A percentile compares a stretch with the other conserved stretches of the same genome.
Evolutionary conservation across 2,113 vertebrate species (phyloP).

Genomic region (Pogonocichla stellata): DNA sequence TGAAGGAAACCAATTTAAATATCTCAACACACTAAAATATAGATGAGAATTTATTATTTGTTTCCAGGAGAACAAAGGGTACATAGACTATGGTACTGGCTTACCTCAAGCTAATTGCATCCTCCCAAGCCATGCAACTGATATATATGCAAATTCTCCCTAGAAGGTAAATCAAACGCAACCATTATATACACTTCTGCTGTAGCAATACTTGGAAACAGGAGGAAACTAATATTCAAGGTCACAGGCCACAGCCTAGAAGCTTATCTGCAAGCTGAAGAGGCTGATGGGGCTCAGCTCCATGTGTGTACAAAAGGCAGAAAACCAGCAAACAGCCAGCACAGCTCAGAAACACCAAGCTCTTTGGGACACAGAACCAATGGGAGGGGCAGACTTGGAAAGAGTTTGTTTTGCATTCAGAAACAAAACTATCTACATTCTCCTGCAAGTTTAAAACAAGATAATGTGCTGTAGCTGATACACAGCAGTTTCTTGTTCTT

Average conservation of each 20-base stretch:
- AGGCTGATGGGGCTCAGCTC: not conserved
- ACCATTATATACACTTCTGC: not conserved
- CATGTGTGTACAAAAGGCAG: not conserved
- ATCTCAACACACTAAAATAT: not conserved
- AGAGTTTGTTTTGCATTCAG: not conserved
- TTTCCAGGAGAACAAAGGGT: not conserved
- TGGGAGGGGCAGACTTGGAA: not conserved
- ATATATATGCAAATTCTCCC: not conserved
- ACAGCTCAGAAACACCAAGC: not conserved
- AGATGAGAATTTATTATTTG: not conserved
- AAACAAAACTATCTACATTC: not conserved
- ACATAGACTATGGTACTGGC: not conserved
- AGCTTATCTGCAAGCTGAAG: not conserved
- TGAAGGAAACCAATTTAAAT: not conserved
- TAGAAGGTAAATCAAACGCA: not conserved
- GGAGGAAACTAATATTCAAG: not conserved
- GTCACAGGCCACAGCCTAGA: not conserved
- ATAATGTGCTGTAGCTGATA: not conserved
- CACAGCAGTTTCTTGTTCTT: not conserved
- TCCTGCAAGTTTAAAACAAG: not conserved
- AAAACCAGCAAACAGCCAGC: not conserved
- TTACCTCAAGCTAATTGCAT: not conserved
- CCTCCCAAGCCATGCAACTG: not conserved
- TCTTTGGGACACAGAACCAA: not conserved
- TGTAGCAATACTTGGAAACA: not conserved